Percentiles rank a stretch among this genome's conserved stretches.
phyloP scores from a whole-genome alignment of 1,140 invertebrate genomes.

The Palaemon carinicauda region DNA sequence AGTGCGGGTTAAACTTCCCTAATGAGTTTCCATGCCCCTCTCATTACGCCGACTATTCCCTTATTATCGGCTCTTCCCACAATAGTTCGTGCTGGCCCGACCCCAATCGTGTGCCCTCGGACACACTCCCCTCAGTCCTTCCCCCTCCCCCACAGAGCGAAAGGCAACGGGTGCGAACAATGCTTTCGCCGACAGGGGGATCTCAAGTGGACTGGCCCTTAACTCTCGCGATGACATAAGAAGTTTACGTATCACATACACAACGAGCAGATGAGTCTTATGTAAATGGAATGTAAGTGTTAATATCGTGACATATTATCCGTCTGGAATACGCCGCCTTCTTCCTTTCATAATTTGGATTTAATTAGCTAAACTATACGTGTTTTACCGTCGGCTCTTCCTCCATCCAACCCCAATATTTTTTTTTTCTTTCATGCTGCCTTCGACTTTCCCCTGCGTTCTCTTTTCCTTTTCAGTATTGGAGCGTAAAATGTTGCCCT shows the following conservation, averaged over 20 bases:
- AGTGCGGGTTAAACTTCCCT: conserved; percentile 54
- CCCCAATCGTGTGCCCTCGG: too few species aligned
- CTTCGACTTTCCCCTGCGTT: not conserved
- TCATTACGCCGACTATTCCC: conserved; percentile 30
- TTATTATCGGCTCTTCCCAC: conserved; percentile 19
- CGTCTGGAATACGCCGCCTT: conserved; percentile 23
- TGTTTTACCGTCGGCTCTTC: conserved; percentile 32
- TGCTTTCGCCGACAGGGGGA: not conserved
- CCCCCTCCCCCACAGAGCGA: not conserved
- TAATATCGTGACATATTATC: conserved; percentile 29
- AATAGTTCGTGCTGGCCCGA: conserved; percentile 14
- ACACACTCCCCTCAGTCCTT: too few species aligned
- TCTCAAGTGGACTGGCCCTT: conserved; percentile 44
- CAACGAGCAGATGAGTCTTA: conserved; percentile 35
- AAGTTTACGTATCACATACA: conserved; percentile 46
- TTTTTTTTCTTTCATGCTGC: not conserved
- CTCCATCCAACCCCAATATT: not conserved
- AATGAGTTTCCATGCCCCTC: conserved; percentile 52
- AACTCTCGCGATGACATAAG: conserved; percentile 48
- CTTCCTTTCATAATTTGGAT: conserved; percentile 45
- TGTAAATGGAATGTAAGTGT: conserved; percentile 42
- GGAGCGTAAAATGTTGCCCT: not conserved
- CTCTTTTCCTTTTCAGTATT: not conserved
- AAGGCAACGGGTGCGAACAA: not conserved
- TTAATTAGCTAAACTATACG: conserved; percentile 54